phyloP scores from a whole-genome alignment of 2,797 vertebrate species.

The Amniataba percoides region DNA sequence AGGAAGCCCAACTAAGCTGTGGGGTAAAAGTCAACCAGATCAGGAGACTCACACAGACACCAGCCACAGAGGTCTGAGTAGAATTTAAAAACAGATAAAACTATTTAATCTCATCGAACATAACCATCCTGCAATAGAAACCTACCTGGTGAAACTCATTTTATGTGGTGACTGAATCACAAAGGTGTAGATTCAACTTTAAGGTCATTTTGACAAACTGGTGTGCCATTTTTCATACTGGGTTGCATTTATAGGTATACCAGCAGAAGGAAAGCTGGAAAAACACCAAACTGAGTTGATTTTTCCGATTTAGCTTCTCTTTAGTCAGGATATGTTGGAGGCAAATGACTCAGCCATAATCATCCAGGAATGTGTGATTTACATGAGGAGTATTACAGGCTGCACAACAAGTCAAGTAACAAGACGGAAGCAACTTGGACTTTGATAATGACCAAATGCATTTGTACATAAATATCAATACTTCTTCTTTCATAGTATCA shows the following conservation, averaged over 20 bases:
- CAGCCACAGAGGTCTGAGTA: neutral
- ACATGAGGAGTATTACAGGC: neutral
- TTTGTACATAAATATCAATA: neutral
- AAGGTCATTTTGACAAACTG: neutral
- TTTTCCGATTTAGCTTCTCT: neutral
- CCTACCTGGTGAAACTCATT: neutral
- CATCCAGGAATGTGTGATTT: neutral
- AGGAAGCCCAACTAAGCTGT: neutral
- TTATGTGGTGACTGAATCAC: neutral
- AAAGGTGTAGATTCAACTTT: neutral
- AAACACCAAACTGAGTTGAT: neutral
- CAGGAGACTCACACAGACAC: neutral
- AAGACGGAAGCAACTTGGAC: neutral
- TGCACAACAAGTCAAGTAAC: neutral
- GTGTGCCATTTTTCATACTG: neutral
- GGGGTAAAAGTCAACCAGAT: neutral
- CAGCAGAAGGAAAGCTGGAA: neutral
- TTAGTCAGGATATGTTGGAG: neutral
- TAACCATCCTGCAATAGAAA: neutral
- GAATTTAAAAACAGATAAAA: neutral
- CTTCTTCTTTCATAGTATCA: neutral
- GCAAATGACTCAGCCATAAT: slow-evolving; percentile 19
- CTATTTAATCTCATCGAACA: no score
- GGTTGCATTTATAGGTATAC: neutral
- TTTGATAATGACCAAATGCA: slow-evolving; percentile 12